phyloP scores from a whole-genome alignment of 1,140 invertebrate genomes.

The Zaprionus gabonicus region DNA sequence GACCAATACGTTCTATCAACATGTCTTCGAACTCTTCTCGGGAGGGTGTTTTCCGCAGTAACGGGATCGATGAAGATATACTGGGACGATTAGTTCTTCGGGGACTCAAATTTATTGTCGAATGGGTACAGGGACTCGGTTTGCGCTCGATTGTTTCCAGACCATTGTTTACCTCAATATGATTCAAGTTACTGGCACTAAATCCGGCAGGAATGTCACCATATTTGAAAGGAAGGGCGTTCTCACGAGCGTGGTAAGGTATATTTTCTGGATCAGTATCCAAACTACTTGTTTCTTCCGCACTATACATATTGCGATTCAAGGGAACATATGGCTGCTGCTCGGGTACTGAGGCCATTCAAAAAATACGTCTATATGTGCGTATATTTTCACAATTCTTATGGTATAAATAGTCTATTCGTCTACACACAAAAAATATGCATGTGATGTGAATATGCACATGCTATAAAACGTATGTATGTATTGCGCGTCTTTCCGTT shows the following conservation, averaged over 20 bases:
- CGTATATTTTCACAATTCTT: slow-evolving; percentile 37
- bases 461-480: not conserved
- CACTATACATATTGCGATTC: slow-evolving; percentile 11
- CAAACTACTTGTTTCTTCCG: not conserved
- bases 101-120: slow-evolving; percentile 32
- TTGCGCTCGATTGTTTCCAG: slow-evolving; percentile 9
- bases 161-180: slow-evolving; percentile 21
- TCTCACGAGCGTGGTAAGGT: slow-evolving; percentile 91
- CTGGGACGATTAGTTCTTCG: slow-evolving; percentile 52
- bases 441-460: slow-evolving; percentile 7
- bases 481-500: not conserved
- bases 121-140: not conserved
- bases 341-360: slow-evolving; percentile 29
- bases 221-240: slow-evolving; percentile 91
- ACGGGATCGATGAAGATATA: slow-evolving; percentile 51
- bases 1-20: slow-evolving; percentile 59
- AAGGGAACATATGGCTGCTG: slow-evolving; percentile 28
- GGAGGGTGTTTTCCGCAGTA: slow-evolving; percentile 58
- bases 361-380: slow-evolving; percentile 13
- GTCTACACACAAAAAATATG: slow-evolving; percentile 7
- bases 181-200: slow-evolving; percentile 46
- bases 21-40: slow-evolving; percentile 68
- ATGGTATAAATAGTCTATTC: slow-evolving; percentile 25
- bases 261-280: slow-evolving; percentile 83
- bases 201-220: slow-evolving; percentile 84